Percentiles rank a stretch among this genome's conserved stretches.
Evolutionary conservation across 2,888 invertebrate species (phyloP).

Genomic region (Hirtodrosophila duncani): DNA sequence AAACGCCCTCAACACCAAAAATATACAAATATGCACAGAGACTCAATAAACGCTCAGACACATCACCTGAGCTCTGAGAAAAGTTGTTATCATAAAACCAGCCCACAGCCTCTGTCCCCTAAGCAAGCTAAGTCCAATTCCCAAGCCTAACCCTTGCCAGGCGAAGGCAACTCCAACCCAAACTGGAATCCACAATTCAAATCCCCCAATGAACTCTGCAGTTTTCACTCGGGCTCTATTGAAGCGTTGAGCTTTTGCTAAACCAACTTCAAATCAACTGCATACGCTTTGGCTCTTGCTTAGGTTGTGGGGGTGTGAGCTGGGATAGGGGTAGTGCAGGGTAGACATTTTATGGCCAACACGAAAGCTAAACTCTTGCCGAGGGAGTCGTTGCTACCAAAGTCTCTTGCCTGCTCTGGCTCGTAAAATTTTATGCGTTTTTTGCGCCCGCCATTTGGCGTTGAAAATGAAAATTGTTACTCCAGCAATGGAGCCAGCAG

Average conservation of each 20-base stretch:
- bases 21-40: conserved; percentile 43
- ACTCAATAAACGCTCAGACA: conserved; percentile 49
- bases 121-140: conserved; percentile 12
- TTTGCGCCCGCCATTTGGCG: conserved; percentile 53
- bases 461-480: conserved; percentile 71
- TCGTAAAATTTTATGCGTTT: conserved; percentile 72
- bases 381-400: conserved; percentile 50
- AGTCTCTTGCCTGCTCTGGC: conserved; percentile 29
- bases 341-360: conserved; percentile 60
- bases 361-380: conserved; percentile 68
- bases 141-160: conserved; percentile 39
- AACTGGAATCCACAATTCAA: too few species aligned
- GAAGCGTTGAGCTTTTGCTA: conserved; percentile 48
- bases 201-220: conserved; percentile 47
- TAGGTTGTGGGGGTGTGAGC: conserved; percentile 6
- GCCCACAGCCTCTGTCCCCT: conserved; percentile 1
- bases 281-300: conserved; percentile 42
- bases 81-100: too few species aligned
- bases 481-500: conserved; percentile 33
- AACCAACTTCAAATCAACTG: conserved; percentile 59
- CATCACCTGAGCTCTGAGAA: conserved; percentile 63
- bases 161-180: conserved; percentile 19
- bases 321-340: conserved; percentile 33
- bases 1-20: conserved; percentile 25
- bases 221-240: conserved; percentile 45